A percentile compares a stretch with the other conserved stretches of the same genome.
Evolutionary conservation across 2,888 invertebrate genomes (phyloP).

Genomic region (Calameuta filiformis): DNA sequence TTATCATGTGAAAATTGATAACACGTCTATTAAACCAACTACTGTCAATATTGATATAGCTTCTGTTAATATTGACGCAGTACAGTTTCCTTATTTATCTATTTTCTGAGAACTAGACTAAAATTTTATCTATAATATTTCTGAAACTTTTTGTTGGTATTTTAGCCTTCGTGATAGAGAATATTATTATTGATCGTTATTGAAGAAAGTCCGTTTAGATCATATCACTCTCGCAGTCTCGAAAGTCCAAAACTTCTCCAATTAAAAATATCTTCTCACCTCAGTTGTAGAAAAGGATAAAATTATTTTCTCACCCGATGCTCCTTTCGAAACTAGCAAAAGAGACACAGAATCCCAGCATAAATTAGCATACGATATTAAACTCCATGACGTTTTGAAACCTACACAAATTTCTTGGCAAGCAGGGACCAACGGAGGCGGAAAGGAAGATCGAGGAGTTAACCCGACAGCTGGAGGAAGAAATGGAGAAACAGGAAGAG

Average conservation of each 20-base stretch:
- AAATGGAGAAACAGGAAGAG: conserved; percentile 95
- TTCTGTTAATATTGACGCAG: neutral
- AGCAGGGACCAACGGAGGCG: conserved; percentile 87
- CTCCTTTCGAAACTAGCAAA: neutral
- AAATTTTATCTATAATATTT: neutral
- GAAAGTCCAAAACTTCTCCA: neutral
- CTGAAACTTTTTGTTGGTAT: neutral
- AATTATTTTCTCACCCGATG: neutral
- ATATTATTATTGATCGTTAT: neutral
- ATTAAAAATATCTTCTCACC: neutral
- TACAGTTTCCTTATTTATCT: neutral
- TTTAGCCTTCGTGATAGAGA: neutral
- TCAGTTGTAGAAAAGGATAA: neutral
- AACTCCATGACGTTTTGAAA: neutral
- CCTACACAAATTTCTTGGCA: neutral
- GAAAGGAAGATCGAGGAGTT: conserved; percentile 94
- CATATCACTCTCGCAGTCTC: neutral
- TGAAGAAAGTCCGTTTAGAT: neutral
- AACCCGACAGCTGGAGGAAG: conserved; percentile 91
- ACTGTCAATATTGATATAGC: neutral
- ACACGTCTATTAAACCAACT: neutral
- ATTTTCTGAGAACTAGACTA: neutral
- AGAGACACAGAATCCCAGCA: neutral
- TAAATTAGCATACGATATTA: neutral
- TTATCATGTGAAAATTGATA: neutral